Conservation (phyloP, 1,140 invertebrate genomes). For the Achroia grisella region DNA sequence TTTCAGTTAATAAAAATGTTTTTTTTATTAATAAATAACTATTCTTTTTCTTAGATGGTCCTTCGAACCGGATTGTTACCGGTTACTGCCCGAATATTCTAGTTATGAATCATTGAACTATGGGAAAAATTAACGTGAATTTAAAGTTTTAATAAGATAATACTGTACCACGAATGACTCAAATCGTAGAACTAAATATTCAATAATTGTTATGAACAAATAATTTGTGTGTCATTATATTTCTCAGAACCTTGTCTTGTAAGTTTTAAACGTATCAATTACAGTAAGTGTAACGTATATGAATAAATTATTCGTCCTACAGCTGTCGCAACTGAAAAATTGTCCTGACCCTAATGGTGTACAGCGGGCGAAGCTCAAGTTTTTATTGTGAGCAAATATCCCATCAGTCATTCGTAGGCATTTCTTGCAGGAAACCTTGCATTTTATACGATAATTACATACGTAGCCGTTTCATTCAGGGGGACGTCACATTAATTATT, state of each 20-base stretch:
- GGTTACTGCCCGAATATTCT: too few species aligned
- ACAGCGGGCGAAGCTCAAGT: slow-evolving; percentile 12
- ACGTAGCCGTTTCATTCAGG: slow-evolving; percentile 47
- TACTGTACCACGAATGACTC: not conserved
- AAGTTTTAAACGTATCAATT: slow-evolving; percentile 49
- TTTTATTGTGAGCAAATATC: slow-evolving; percentile 34
- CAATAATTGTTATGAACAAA: too few species aligned
- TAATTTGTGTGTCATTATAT: slow-evolving; percentile 16
- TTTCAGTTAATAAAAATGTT: too few species aligned
- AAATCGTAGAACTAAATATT: too few species aligned
- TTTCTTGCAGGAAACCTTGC: slow-evolving; percentile 31
- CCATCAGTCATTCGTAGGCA: slow-evolving; percentile 35
- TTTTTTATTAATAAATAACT: slow-evolving; percentile 26
- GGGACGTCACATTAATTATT: slow-evolving; percentile 52
- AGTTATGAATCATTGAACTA: too few species aligned
- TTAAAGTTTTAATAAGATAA: slow-evolving; percentile 3
- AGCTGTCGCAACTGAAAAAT: slow-evolving; percentile 37
- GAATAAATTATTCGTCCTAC: slow-evolving; percentile 45
- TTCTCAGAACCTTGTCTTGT: slow-evolving; percentile 27
- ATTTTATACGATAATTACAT: slow-evolving; percentile 47
- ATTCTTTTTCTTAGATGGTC: slow-evolving; percentile 19
- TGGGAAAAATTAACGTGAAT: not conserved
- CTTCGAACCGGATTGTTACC: slow-evolving; percentile 10
- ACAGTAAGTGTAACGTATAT: slow-evolving; percentile 30
- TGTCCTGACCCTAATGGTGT: slow-evolving; percentile 43